Percentiles rank a stretch among this genome's conserved stretches.
Evolutionary conservation across 2,888 invertebrate species (phyloP).

Genomic region (Xestia c-nigrum): DNA sequence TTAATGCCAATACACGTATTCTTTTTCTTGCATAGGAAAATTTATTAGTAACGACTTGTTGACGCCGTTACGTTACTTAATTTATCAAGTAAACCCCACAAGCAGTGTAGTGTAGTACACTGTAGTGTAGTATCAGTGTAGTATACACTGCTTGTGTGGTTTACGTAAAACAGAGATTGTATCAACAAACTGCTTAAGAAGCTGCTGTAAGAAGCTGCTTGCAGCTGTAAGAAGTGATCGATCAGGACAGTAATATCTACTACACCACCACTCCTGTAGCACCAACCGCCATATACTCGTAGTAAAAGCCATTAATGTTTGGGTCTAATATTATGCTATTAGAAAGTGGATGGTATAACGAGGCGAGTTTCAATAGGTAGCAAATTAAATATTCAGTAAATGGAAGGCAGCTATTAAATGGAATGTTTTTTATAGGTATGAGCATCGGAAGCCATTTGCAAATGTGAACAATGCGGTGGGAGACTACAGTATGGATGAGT

Average conservation of each 20-base stretch:
- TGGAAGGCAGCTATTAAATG: neutral
- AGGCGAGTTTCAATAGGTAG: neutral
- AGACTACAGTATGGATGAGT: conserved; percentile 58
- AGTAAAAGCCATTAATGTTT: conserved; percentile 17
- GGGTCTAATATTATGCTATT: neutral
- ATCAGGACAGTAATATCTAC: conserved; percentile 9
- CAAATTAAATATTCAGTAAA: conserved; percentile 13
- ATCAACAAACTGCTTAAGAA: neutral
- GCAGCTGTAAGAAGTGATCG: conserved; percentile 7
- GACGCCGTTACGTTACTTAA: neutral
- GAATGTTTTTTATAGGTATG: conserved; percentile 48
- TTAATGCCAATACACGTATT: neutral
- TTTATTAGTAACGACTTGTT: neutral
- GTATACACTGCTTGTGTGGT: neutral
- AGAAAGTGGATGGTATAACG: neutral
- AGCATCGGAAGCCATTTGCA: conserved; percentile 26
- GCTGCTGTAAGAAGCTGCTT: neutral
- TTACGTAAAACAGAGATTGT: neutral
- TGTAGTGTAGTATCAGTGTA: no score
- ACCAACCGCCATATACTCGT: neutral
- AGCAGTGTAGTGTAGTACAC: no score
- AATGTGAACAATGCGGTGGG: conserved; percentile 70
- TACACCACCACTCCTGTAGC: conserved; percentile 4
- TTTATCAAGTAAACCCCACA: neutral
- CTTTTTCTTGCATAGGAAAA: neutral